A percentile compares a stretch with the other conserved stretches of the same genome.
These are phyloP conservation scores for Oryzias woworae DNA, from an alignment of 2,113 vertebrate genomes.

Conservation along the genomic window DNA sequence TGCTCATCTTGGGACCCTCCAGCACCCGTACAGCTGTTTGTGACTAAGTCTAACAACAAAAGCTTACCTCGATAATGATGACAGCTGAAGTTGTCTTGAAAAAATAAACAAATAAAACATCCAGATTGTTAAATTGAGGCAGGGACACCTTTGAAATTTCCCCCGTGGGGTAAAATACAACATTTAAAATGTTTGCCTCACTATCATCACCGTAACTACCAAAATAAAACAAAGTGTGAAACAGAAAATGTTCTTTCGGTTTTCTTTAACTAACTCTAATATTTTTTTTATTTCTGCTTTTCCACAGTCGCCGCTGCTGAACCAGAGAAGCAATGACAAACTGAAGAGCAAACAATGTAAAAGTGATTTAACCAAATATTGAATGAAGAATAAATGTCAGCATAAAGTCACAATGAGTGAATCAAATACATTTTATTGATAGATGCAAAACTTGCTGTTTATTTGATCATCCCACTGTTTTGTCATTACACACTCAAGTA, in stretches of 20 bases:
- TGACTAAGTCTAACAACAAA: no score
- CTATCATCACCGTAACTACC: no score
- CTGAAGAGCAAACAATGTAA: slow-evolving; percentile 43
- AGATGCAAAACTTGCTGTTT: slow-evolving; percentile 8
- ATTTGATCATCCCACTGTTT: slow-evolving; percentile 15
- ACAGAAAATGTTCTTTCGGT: neutral
- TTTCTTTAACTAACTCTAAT: slow-evolving; percentile 10
- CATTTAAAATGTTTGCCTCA: no score
- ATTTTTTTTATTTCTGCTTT: slow-evolving; percentile 8
- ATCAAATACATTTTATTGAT: slow-evolving; percentile 54
- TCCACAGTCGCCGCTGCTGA: slow-evolving; percentile 45
- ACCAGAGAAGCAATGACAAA: slow-evolving; percentile 41
- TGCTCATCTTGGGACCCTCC: no score
- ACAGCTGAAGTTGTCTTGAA: no score
- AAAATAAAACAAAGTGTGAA: no score
- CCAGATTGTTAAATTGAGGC: no score
- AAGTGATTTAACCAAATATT: slow-evolving; percentile 32
- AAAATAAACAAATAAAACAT: no score
- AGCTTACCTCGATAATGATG: no score
- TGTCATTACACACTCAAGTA: neutral
- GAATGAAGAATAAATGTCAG: slow-evolving; percentile 33
- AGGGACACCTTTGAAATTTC: no score
- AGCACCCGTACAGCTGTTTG: no score
- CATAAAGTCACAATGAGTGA: slow-evolving; percentile 25
- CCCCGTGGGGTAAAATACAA: no score